Percentiles rank a stretch among this genome's conserved stretches.
Evolutionary conservation across 2,797 vertebrate genomes (phyloP).

Genomic region (Adelosebastes latens): DNA sequence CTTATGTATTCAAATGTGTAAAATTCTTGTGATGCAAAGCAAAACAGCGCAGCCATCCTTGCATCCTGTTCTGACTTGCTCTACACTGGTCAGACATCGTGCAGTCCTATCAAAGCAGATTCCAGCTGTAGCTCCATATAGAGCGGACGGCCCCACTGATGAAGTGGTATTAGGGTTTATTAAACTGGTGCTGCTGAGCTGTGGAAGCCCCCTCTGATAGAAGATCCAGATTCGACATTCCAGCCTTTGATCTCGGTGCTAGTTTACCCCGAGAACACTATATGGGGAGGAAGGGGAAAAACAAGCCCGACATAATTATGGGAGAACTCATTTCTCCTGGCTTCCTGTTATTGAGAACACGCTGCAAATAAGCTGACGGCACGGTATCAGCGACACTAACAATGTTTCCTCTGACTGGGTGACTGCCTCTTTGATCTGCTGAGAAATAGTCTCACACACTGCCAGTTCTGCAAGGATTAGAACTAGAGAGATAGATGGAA

Average conservation of each 20-base stretch:
- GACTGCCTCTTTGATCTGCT: slow-evolving; percentile 73
- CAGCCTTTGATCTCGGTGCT: slow-evolving; percentile 66
- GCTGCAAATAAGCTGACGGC: slow-evolving; percentile 72
- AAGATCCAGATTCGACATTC: slow-evolving; percentile 66
- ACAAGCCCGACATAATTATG: slow-evolving; percentile 67
- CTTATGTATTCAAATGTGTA: neutral
- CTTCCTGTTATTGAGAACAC: slow-evolving; percentile 83
- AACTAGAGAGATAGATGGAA: slow-evolving; percentile 1
- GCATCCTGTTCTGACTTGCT: neutral
- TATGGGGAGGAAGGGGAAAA: slow-evolving; percentile 62
- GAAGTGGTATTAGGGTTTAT: slow-evolving; percentile 51
- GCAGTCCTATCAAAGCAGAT: neutral
- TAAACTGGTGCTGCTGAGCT: slow-evolving; percentile 20
- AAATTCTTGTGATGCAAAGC: neutral
- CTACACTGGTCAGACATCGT: neutral
- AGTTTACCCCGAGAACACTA: slow-evolving; percentile 56
- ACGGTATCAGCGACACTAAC: slow-evolving; percentile 75
- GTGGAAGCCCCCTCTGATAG: slow-evolving; percentile 57
- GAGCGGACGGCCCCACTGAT: slow-evolving; percentile 28
- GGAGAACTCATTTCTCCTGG: slow-evolving; percentile 73
- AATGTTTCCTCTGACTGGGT: slow-evolving; percentile 59
- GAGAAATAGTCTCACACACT: slow-evolving; percentile 37
- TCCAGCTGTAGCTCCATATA: neutral
- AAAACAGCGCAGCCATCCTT: neutral
- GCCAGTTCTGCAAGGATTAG: slow-evolving; percentile 9